Conservation (phyloP, 23 tunicate species). For the Phallusia fumigata region DNA sequence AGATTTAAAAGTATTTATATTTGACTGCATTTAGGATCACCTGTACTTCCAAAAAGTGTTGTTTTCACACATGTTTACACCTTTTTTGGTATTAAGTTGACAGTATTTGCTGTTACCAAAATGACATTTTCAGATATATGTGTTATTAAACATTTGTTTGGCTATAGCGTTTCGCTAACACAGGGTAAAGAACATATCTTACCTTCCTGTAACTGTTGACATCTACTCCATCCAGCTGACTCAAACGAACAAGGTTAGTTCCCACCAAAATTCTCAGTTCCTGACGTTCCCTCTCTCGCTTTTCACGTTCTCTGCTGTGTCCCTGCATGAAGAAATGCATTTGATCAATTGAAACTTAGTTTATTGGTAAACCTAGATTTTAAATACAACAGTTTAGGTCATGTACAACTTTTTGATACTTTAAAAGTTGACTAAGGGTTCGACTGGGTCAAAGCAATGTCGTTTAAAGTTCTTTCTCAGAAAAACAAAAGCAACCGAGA, state of each 20-base stretch:
- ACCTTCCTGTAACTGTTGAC: conserved; percentile 54
- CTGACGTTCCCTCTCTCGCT: conserved; percentile 74
- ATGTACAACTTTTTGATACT: not conserved
- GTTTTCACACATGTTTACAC: too few relatives aligned
- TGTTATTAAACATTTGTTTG: too few relatives aligned
- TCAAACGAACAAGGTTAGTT: conserved; percentile 83
- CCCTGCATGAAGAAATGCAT: conserved; percentile 25
- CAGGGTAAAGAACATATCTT: not conserved
- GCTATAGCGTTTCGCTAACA: too few relatives aligned
- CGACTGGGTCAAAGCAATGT: too few relatives aligned
- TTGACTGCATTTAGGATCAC: too few relatives aligned
- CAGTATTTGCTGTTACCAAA: too few relatives aligned
- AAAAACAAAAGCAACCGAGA: too few relatives aligned
- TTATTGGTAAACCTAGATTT: not conserved
- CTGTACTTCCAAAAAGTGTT: too few relatives aligned
- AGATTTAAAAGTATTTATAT: too few relatives aligned
- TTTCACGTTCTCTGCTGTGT: conserved; percentile 74
- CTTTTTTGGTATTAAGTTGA: too few relatives aligned
- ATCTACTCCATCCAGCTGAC: conserved; percentile 85
- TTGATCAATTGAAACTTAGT: not conserved
- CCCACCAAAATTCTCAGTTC: conserved; percentile 90
- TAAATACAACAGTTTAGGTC: not conserved
- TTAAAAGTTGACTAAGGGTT: not conserved
- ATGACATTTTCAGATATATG: too few relatives aligned
- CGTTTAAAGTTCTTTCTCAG: too few relatives aligned